Evolutionary conservation across 2,113 vertebrate genomes (phyloP), one percentile per base, ranked within the genome.

Genomic region (Maccullochella peelii): DNA sequence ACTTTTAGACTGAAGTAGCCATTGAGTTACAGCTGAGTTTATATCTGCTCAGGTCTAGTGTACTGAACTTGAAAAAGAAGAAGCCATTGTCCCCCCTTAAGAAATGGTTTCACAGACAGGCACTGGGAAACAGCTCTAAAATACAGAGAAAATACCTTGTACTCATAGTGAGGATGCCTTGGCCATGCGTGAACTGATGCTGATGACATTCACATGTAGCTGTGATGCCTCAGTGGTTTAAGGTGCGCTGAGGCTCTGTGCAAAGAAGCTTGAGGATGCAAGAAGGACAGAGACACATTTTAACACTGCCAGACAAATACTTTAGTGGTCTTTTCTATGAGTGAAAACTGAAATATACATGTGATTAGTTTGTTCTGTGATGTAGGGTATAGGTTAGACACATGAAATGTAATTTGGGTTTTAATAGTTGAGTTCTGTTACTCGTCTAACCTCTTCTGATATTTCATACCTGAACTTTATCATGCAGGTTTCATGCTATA

Each of bases 131-230:
- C 59, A 54, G 75, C 80, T 85, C 79, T 36, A 80, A 88, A 87
- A 89, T 47, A 79, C 57, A 85, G 79, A 85, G 73, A 70, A 75
- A 84, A 87, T 71, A 77, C 55, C 67, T 63, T 83, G 82, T 52
- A 79, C 77, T 80, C 44, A 44, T 73, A 81, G 84, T 74, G 40
- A 71, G 84, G 75, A 81, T 85, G 73, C 82, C 80, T 66, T 88
- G 89, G 84, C 85, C 90, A 92, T 87, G 92, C 86, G 71, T 91
- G 86, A 94, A 91, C 89, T 90, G 93, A 93, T 92, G 89, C 87
- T 91, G 86, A 95, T 93, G 93, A 93, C 88, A 93, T 90, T 92
- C 90, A 91, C 89, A 89, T 93, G 91, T 92, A 90, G 82, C 91
- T 63, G 88, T 10, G 85, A 89, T 70, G 91, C 88, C 86, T 93